Conservation (phyloP, 2,113 vertebrate species). For the Bubo blakistoni region DNA sequence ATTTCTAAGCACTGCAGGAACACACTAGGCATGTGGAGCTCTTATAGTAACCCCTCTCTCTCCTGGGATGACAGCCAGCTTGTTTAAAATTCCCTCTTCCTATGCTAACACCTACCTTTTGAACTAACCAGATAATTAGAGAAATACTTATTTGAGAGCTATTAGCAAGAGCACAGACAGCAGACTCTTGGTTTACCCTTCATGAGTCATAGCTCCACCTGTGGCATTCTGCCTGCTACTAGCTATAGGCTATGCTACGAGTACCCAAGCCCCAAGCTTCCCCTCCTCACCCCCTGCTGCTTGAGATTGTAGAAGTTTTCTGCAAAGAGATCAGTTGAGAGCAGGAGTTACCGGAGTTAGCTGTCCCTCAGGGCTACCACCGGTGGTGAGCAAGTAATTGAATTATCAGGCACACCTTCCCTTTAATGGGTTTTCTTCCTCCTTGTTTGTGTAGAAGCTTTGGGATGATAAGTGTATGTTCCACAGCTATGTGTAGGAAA, state of each 20-base stretch:
- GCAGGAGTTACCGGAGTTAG: not conserved
- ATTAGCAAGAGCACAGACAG: not conserved
- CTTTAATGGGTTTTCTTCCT: not conserved
- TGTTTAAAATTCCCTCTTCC: not conserved
- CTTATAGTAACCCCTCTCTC: not conserved
- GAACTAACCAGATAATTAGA: not conserved
- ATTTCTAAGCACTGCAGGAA: not conserved
- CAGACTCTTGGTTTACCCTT: not conserved
- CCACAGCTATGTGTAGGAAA: not conserved
- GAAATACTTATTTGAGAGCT: accelerated
- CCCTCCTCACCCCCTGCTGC: not conserved
- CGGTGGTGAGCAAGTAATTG: not conserved
- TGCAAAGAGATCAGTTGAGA: not conserved
- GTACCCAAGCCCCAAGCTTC: not conserved
- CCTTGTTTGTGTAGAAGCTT: not conserved
- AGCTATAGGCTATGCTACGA: not conserved
- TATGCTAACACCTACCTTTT: not conserved
- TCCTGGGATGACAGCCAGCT: not conserved
- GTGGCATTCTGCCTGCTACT: not conserved
- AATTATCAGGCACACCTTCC: conserved; percentile 36
- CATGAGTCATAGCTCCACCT: not conserved
- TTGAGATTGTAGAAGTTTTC: not conserved
- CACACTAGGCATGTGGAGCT: not conserved
- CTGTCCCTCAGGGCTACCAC: not conserved
- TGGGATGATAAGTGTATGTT: not conserved